Conservation (phyloP, 2,888 invertebrate species). For the Osmoderma eremita region DNA sequence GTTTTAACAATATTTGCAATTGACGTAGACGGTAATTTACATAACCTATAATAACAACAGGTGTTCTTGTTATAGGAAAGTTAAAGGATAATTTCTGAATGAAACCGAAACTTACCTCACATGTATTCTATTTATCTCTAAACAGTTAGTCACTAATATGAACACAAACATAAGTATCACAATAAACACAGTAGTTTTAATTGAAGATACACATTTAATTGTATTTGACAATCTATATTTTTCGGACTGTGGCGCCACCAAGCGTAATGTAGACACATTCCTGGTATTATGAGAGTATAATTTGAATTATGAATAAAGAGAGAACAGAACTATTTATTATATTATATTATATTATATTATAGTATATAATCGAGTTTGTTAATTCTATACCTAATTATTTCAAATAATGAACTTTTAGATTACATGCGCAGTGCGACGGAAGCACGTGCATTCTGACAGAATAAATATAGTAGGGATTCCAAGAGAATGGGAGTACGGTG, state of each 20-base stretch:
- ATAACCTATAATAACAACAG: constrained; percentile 43
- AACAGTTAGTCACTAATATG: constrained; percentile 28
- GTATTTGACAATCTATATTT: constrained; percentile 23
- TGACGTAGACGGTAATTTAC: constrained; percentile 20
- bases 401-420: constrained; percentile 6
- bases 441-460: constrained; percentile 33
- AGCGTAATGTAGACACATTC: neutral
- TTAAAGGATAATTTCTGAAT: constrained; percentile 20
- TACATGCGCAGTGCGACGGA: constrained; percentile 8
- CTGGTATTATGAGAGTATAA: neutral
- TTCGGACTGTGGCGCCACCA: constrained; percentile 17
- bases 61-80: constrained; percentile 10
- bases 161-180: constrained; percentile 33
- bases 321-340: neutral
- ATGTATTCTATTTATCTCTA: constrained; percentile 23
- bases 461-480: constrained; percentile 21
- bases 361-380: neutral
- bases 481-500: no score
- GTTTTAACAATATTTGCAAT: neutral
- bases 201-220: neutral
- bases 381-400: neutral
- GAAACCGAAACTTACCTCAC: constrained; percentile 38
- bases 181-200: constrained; percentile 15
- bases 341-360: no score
- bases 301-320: constrained; percentile 11